phyloP scores from a whole-genome alignment of 1,140 invertebrate genomes.

The Euura saliciscinereae region DNA sequence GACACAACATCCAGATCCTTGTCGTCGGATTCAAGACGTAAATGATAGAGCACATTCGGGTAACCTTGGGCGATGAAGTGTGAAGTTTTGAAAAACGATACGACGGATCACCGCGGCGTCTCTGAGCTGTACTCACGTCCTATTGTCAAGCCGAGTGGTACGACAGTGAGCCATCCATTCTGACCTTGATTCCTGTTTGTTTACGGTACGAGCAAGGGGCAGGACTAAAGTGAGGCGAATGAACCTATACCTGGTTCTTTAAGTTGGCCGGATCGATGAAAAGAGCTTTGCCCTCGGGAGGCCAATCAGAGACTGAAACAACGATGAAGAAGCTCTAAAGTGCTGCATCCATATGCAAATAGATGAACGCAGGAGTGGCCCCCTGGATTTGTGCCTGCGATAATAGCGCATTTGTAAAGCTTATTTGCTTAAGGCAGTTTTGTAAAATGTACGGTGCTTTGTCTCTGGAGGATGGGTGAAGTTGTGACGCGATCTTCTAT shows the following conservation, averaged over 20 bases:
- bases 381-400: background rate
- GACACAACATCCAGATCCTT: background rate
- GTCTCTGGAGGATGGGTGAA: background rate
- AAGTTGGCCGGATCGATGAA: background rate
- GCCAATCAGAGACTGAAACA: background rate
- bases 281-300: background rate
- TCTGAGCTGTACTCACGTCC: background rate
- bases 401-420: conserved; percentile 5
- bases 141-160: background rate
- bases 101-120: background rate
- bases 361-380: background rate
- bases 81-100: background rate
- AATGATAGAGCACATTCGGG: background rate
- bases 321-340: background rate
- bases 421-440: conserved; percentile 4
- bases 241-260: background rate
- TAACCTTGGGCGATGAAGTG: background rate
- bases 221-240: background rate
- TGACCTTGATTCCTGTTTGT: background rate
- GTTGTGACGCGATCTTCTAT: background rate
- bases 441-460: conserved; percentile 5
- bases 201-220: background rate
- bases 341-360: background rate
- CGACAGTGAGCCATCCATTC: background rate
- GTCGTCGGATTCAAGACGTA: background rate